phyloP scores from a whole-genome alignment of 2,113 vertebrate species.

The Camelus bactrianus region DNA sequence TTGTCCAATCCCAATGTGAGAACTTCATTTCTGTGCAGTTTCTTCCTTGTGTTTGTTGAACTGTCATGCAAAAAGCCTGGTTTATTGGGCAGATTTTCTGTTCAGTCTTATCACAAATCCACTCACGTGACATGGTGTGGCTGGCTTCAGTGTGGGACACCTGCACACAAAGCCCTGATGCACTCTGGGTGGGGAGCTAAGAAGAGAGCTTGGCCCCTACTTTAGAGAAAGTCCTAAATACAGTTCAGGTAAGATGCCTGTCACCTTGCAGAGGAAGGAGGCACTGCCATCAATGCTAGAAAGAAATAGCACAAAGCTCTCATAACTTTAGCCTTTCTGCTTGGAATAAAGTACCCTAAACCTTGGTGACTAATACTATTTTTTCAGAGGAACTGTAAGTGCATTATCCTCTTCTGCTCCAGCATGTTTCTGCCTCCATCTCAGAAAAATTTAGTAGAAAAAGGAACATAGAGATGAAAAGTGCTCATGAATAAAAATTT shows the following conservation, averaged over 20 bases:
- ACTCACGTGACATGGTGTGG: fast-evolving
- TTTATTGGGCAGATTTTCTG: background rate
- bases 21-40: background rate
- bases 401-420: background rate
- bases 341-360: background rate
- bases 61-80: background rate
- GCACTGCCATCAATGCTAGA: background rate
- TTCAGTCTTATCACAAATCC: background rate
- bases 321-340: background rate
- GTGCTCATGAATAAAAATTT: background rate
- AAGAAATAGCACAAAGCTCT: background rate
- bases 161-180: background rate
- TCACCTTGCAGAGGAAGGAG: background rate
- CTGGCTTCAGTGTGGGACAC: background rate
- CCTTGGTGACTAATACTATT: background rate
- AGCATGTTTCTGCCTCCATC: background rate
- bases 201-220: background rate
- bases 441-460: background rate
- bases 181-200: background rate
- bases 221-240: background rate
- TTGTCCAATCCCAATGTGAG: background rate
- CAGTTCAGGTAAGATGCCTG: background rate
- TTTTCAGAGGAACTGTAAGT: background rate
- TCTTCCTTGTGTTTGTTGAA: background rate
- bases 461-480: background rate